Evolutionary conservation across 2,797 vertebrate species (phyloP), one percentile per base, ranked within the genome.

Genomic region (Sus cebifrons): DNA sequence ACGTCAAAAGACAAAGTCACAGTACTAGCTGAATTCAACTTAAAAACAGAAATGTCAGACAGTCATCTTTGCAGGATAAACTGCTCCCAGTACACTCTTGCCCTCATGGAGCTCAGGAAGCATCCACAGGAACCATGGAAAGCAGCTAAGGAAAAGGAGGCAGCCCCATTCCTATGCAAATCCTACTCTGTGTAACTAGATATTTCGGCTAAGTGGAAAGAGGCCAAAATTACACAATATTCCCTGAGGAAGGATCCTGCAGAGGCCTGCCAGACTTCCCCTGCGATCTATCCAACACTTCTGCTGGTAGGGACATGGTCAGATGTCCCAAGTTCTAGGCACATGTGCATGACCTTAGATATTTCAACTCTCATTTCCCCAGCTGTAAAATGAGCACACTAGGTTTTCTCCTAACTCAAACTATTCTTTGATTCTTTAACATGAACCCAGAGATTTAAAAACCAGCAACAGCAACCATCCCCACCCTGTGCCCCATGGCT

Each of bases 391-490:
- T 78, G 52, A 94, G 58, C 54, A 77, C 10, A 11, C 16, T 18
- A 78, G 60, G 65, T 77, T 71, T 23, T 79, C 79, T 90, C 56
- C 79, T 65, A 89, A 75, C 27, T 71, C 78, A 78, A 83, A 94
- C 65, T n/a, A 81, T 60, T 81, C 64, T 92, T 86, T 87, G 81
- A 95, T 67, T 91, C 87, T 93, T 97, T 73, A 87, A 65, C 84
- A 79, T 29, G 79, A 96, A 95, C 58, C 73, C 73, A 70, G 56
- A 89, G 20, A 77, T 92, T 77, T 92, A 78, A 92, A 68, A 93
- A 87, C 15, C 73, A 62, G 65, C 77, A 84, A 23, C 8, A 79
- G 70, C 40, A 84, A 79, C 29, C 70, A 89, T 21, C 49, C 54
- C 73, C 54, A 92, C 70, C 60, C 75, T 20, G 13, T 16, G 3